Percentiles rank a stretch among this genome's conserved stretches.
Conservation (phyloP, 1,140 invertebrate species). For the Ericerus pela region DNA sequence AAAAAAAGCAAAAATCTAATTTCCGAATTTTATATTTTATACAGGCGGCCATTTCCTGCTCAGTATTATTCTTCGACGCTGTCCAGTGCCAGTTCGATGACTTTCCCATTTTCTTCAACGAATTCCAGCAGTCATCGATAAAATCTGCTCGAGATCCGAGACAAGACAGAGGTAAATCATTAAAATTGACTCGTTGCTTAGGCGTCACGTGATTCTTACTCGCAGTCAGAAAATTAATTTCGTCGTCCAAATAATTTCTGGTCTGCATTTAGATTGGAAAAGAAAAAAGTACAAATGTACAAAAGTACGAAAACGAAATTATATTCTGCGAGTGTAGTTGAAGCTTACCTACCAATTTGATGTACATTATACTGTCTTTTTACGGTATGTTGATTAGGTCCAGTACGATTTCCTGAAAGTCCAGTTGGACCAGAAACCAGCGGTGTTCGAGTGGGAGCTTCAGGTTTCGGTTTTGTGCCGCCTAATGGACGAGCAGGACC, state of each 20-base stretch:
- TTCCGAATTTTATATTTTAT: not conserved
- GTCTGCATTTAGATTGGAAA: no score
- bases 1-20: not conserved
- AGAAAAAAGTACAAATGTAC: no score
- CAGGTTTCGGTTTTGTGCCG: constrained; percentile 56
- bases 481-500: constrained; percentile 34
- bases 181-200: no score
- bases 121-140: not conserved
- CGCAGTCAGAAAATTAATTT: no score
- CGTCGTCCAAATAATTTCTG: no score
- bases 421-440: constrained; percentile 42
- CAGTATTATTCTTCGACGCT: not conserved
- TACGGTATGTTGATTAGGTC: constrained; percentile 34
- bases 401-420: constrained; percentile 45
- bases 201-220: no score
- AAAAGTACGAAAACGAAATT: no score
- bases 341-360: no score
- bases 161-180: constrained; percentile 5
- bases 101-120: not conserved
- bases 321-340: no score
- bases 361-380: no score
- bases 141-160: not conserved
- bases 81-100: not conserved
- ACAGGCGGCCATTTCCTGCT: not conserved
- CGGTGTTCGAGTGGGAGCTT: constrained; percentile 55